Evolutionary conservation across 1,140 invertebrate genomes (phyloP).

Genomic region (Sarcophaga peregrina): DNA sequence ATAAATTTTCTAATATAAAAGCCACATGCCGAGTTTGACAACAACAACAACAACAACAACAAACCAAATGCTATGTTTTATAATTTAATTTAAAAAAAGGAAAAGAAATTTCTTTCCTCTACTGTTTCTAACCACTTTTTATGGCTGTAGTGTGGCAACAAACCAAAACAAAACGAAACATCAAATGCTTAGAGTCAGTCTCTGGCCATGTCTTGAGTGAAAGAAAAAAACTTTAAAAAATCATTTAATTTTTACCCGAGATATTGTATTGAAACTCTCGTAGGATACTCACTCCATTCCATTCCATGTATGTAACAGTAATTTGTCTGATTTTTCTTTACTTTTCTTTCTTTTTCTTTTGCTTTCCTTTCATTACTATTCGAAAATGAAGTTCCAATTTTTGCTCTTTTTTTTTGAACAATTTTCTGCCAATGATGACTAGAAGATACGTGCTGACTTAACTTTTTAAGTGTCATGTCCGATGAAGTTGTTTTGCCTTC

Average conservation of each 20-base stretch:
- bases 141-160: neutral
- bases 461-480: constrained; percentile 17
- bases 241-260: constrained; percentile 34
- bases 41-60: neutral
- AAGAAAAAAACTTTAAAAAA: constrained; percentile 3
- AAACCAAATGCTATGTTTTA: constrained; percentile 13
- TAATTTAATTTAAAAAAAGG: constrained; percentile 1
- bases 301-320: neutral
- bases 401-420: neutral
- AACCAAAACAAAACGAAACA: neutral
- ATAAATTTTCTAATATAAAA: constrained; percentile 34
- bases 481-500: constrained; percentile 1
- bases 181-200: neutral
- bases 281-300: neutral
- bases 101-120: neutral
- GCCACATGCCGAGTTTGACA: constrained; percentile 32
- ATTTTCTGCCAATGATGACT: constrained; percentile 28
- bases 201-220: too few relatives aligned
- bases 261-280: constrained; percentile 29
- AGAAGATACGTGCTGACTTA: constrained; percentile 26
- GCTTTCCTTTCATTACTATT: too few relatives aligned
- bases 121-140: neutral
- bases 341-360: too few relatives aligned
- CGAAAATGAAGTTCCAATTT: too few relatives aligned
- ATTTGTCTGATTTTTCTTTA: too few relatives aligned